Evolutionary conservation across 2,797 vertebrate species (phyloP).

Genomic region (Mormyrus hasselquistii): DNA sequence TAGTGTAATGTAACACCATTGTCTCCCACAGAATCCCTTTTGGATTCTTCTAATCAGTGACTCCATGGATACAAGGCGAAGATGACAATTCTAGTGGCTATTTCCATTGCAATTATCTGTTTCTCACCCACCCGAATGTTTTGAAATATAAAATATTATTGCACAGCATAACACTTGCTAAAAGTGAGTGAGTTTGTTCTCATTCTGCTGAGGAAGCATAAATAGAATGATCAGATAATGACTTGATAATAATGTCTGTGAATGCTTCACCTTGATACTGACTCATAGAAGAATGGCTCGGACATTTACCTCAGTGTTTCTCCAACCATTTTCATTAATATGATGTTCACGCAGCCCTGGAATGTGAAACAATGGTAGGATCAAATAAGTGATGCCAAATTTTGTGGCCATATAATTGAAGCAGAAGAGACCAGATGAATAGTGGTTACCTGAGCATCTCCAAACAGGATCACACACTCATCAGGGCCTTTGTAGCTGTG

Average conservation of each 20-base stretch:
- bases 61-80: conserved; percentile 8
- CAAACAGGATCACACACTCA: conserved; percentile 67
- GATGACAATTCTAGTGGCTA: neutral
- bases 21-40: neutral
- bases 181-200: neutral
- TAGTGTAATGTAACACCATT: neutral
- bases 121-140: neutral
- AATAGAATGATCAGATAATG: neutral
- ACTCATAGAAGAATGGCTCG: neutral
- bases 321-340: conserved; percentile 57
- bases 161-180: neutral
- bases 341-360: conserved; percentile 71
- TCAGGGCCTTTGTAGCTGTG: conserved; percentile 56
- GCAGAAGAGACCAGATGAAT: conserved; percentile 11
- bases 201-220: neutral
- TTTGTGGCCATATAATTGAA: conserved; percentile 18
- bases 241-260: neutral
- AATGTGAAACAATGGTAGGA: conserved; percentile 39
- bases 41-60: neutral
- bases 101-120: neutral
- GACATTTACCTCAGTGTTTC: conserved; percentile 67
- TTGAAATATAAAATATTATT: neutral
- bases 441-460: conserved; percentile 64
- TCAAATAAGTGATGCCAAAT: conserved; percentile 25
- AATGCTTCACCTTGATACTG: conserved; percentile 25